Base-by-base conservation (phyloP, 2,888 invertebrate species). In the Polyommatus iphigenia region DNA sequence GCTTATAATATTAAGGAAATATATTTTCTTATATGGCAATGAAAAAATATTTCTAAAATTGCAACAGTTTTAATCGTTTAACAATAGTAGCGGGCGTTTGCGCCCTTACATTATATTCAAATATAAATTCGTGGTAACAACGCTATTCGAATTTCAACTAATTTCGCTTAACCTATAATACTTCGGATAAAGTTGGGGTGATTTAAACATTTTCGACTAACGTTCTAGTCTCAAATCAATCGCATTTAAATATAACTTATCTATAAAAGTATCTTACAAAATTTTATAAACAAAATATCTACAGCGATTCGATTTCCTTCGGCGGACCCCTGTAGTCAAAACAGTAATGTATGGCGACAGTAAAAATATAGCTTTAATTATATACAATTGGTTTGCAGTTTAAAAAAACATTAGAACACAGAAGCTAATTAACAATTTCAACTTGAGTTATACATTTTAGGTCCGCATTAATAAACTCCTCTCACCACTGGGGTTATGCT, bases 71-170 rank as follows among this genome's bases (percentile, higher is more conserved):
- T 46, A 54, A 50, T 75, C 18, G 50, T 75, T 75, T 54, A 50
- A 54, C 20, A 54, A 75, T 67, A 75, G 6, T 29, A 29, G 18
- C 54, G 13, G 75, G 7, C 75, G 73, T 20, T 54, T 18, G 46
- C 24, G 50, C 54, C 29, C 54, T 29, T 32, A 50, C 54, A 41
- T 41, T 41, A 29, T 67, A 67, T 67, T 20, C 59, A 77, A 50
- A 32, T 77, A 72, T 71, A 91, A 92, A 92, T 92, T 92, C 92
- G 92, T 91, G 87, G 88, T 87, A 88, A 88, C 87, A 90, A 89
- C 88, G 85, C 84, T 83, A 82, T 84, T 82, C 81, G 80, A 87
- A 87, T 87, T 85, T 86, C 86, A 87, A 86, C 32, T 87, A 82
- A 50, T 59, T 62, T 76, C 18, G 82, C 89, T 89, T 88, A 91